phyloP scores from a whole-genome alignment of 2,113 vertebrate genomes.

The Hassar affinis region DNA sequence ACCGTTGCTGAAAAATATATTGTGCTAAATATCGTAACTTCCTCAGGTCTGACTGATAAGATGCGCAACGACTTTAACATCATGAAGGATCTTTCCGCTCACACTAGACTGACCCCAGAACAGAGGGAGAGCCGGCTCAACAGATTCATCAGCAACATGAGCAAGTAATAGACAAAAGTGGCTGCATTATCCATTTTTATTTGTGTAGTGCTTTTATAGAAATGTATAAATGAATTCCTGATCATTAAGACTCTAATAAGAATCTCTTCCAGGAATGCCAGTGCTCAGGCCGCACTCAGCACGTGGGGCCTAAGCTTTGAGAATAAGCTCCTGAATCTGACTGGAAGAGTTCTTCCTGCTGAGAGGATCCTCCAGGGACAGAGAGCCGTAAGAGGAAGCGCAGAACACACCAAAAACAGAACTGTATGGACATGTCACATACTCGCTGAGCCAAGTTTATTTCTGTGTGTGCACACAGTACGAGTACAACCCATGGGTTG shows the following conservation, averaged over 20 bases:
- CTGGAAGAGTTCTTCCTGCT: constrained; percentile 79
- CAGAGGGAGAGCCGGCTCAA: constrained; percentile 79
- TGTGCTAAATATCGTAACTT: neutral
- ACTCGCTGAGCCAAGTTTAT: neutral
- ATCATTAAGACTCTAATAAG: too few relatives aligned
- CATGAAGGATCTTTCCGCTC: constrained; percentile 85
- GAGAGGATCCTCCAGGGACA: constrained; percentile 85
- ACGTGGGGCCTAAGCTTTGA: constrained; percentile 92
- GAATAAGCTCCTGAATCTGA: constrained; percentile 76
- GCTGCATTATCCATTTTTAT: neutral
- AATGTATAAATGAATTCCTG: too few relatives aligned
- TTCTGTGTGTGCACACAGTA: constrained; percentile 67
- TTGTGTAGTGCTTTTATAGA: neutral
- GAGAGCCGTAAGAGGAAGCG: constrained; percentile 68
- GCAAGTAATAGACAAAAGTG: constrained; percentile 66
- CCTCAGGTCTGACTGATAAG: constrained; percentile 85
- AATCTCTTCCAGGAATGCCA: constrained; percentile 72
- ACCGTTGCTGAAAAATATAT: too few relatives aligned
- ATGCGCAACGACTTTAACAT: constrained; percentile 86
- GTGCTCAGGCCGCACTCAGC: constrained; percentile 79
- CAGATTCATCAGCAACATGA: constrained; percentile 76
- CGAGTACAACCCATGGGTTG: constrained; percentile 78
- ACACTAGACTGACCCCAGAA: constrained; percentile 83
- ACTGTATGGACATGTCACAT: neutral
- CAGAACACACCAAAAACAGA: neutral